Evolutionary conservation across 2,113 vertebrate species (phyloP), one percentile per base, ranked within the genome.

Genomic region (Camelus dromedarius): DNA sequence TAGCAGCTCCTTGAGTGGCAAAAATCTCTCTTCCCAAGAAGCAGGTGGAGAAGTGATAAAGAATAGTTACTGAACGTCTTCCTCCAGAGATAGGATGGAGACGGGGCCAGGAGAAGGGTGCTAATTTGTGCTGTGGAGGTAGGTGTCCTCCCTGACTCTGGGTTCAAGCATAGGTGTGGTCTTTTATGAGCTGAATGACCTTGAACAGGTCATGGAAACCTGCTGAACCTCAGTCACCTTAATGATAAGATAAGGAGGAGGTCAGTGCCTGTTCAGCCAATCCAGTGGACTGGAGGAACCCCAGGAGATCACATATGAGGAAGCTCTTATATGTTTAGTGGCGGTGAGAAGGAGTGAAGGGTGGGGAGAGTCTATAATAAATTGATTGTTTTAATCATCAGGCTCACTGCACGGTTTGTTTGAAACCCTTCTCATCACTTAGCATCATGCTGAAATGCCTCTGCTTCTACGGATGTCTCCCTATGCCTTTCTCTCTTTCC

Each of bases 1-100:
- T 91, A 97, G 90, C 67, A 80, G 56, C 70, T 97, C 73, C 73
- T 87, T 91, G 54, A 64, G 70, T 52, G 93, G 79, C 82, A 96
- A 93, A 76, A 84, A 46, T 81, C 69, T 92, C 75, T 75, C 48
- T 94, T 97, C 70, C 3, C 46, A 82, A 95, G 86, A 79, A 92
- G n/a, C 60, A 80, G 90, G 87, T 89, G 52, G 32, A 28, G 24
- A 91, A 84, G 58, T 3, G 4, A 50, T 84, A 62, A 85, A 90
- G 24, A 66, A 76, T 3, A 1, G 50, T 81, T 69, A 16, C 3
- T 11, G 24, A 60, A 26, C n/a, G 32, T 76, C 90, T 80, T 64
- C n/a, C 60, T 77, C 62, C n/a, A 50, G 72, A 75, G 28, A n/a
- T 14, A 7, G 58, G 60, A 42, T 2, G 19, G 50, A 58, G 50